Evolutionary conservation across 2,113 vertebrate species (phyloP).

Genomic region (Accipiter cooperii): DNA sequence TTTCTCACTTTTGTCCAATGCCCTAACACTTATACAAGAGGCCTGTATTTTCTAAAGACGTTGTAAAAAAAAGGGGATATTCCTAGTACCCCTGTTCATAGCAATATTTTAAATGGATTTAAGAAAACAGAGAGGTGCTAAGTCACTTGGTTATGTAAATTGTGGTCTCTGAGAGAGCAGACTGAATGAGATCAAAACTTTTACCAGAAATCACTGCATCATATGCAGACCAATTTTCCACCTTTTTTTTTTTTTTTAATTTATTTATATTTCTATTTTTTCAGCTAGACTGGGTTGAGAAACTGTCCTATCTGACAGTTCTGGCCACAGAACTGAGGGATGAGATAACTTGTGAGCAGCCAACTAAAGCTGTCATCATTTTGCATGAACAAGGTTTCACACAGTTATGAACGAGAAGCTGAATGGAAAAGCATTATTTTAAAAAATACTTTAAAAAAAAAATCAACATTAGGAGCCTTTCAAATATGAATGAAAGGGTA

Average conservation of each 20-base stretch:
- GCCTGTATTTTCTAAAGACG: background rate
- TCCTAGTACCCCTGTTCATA: background rate
- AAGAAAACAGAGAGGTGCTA: background rate
- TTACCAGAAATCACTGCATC: background rate
- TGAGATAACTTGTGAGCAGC: background rate
- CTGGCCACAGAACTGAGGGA: background rate
- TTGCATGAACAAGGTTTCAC: background rate
- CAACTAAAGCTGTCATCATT: background rate
- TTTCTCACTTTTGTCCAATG: background rate
- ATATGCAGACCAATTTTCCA: background rate
- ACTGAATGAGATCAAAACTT: background rate
- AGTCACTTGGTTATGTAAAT: background rate
- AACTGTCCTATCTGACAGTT: background rate
- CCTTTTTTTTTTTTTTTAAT: background rate
- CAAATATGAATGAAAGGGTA: background rate
- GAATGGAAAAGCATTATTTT: background rate
- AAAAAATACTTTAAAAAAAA: background rate
- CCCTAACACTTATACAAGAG: background rate
- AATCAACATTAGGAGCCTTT: background rate
- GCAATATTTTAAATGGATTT: background rate
- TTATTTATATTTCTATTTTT: background rate
- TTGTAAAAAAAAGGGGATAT: background rate
- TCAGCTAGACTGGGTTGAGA: background rate
- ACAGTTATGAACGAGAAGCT: background rate
- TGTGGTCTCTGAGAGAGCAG: background rate